Base-by-base conservation (phyloP, 37 sponge, comb jelly and placozoan genomes). In the Chondrilla cf. caribensis region DNA sequence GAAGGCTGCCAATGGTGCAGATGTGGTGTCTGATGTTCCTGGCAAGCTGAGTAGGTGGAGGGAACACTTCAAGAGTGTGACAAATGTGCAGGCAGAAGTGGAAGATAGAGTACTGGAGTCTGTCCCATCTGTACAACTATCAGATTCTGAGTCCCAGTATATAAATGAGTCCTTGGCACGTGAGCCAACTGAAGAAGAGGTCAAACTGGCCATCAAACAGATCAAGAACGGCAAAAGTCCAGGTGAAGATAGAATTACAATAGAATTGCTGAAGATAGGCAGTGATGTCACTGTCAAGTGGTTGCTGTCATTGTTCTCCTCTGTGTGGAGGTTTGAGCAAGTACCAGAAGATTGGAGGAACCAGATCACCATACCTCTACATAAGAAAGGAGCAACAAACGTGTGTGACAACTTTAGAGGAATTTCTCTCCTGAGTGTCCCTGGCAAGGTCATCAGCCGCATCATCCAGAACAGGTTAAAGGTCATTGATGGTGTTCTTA, bases 361-460 rank as follows among this genome's bases (percentile, higher is more conserved):
- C 7, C 31, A 21, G 28, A 15, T 37, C 31, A 70, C 28, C 37
- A 70, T 70, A 6, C 38, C 38, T 8, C 7, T 33, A 8, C 39
- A 70, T 38, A 70, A 70, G 39, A 70, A 70, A 29, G 71, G 71
- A 7, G 15, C 2, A 2, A 14, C 18, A 5, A 4, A 3, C 0
- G 44, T 39, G 43, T 73, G 76, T 39, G 41, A 39, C 2, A 73
- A 81, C 28, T 64, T 58, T 41, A 33, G 81, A 38, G 64, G 81
- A 1, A 81, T 81, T 40, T 25, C 44, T 3, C 44, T 81, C 14
- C 66, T 81, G 19, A 64, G 66, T 60, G 39, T 81, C 22, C 66
- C 66, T 7, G 66, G 81, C 31, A 85, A 85, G 65, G 79, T 85
- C 44, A 77, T 79, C 64, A 21, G 7, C 11, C 26, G 60, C 33